phyloP scores from a whole-genome alignment of 1,140 invertebrate genomes.

The Odontomachus brunneus region DNA sequence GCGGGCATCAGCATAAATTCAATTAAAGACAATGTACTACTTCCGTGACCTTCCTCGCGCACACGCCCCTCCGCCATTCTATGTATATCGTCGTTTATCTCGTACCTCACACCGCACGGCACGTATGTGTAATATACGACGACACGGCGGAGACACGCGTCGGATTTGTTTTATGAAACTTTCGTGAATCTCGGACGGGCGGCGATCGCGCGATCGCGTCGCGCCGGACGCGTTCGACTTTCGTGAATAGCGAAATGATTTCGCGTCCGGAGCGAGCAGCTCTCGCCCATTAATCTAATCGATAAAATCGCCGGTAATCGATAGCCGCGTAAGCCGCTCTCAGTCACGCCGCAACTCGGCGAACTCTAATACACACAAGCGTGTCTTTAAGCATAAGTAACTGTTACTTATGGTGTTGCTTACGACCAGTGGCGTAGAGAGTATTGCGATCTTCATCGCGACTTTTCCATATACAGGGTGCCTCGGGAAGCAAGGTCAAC shows the following conservation, averaged over 20 bases:
- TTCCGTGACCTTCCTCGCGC: background rate
- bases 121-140: background rate
- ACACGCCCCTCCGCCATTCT: background rate
- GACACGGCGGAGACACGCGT: background rate
- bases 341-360: conserved; percentile 57
- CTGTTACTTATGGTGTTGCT: conserved; percentile 50
- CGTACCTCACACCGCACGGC: background rate
- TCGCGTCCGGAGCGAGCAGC: conserved; percentile 58
- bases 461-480: conserved; percentile 21
- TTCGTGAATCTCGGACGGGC: conserved; percentile 46
- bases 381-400: conserved; percentile 37
- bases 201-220: conserved; percentile 45
- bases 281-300: conserved; percentile 76
- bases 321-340: conserved; percentile 58
- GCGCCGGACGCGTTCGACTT: conserved; percentile 41
- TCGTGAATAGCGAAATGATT: conserved; percentile 62
- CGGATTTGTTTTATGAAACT: conserved; percentile 52
- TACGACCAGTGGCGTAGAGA: conserved; percentile 33
- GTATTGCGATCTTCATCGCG: conserved; percentile 41
- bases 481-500: conserved; percentile 30
- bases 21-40: conserved; percentile 8
- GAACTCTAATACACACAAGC: conserved; percentile 53
- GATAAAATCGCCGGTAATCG: conserved; percentile 76
- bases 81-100: background rate
- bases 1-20: background rate